Evolutionary conservation across 2,888 invertebrate genomes (phyloP), one percentile per base, ranked within the genome.

Genomic region (Papilio demoleus): DNA sequence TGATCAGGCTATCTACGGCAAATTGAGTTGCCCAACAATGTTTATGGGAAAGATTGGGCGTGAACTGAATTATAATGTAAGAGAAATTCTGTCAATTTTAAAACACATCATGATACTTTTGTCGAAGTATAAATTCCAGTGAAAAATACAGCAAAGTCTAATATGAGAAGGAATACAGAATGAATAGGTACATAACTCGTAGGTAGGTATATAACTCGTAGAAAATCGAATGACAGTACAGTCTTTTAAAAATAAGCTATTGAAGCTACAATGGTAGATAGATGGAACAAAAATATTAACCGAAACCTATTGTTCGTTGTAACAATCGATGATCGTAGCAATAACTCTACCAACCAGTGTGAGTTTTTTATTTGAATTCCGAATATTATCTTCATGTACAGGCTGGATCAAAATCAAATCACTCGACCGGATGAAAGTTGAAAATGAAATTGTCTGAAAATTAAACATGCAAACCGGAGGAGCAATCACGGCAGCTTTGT

Each of bases 401-500:
- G 17, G 31, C 53, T n/a, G 17, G 17, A 56, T 56, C 53, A 56
- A 56, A 56, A 56, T 9, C 53, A 56, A 56, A 56, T 56, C 53
- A 56, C 31, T 56, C 53, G 6, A 31, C 31, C 31, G 45, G 17
- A 61, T 61, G 59, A 50, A 68, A 60, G 73, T 63, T 76, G 83
- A 75, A 83, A 89, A 89, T 89, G 86, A 86, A 89, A 89, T 88
- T 86, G 86, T 86, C 85, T 81, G 85, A 85, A 87, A 88, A 88
- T 88, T 87, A 84, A 87, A 87, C 84, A 88, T 88, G 88, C 84
- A 88, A 88, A 89, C 88, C 84, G 86, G 86, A 77, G 78, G 75
- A 84, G 87, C 89, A 90, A 89, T 90, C 89, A 88, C 83, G 81
- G 73, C 77, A 80, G 84, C 82, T 85, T 88, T 88, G 88, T 90